Base-by-base conservation (phyloP, 37 sponge, comb jelly and placozoan species). In the Eunapius fragilis region DNA sequence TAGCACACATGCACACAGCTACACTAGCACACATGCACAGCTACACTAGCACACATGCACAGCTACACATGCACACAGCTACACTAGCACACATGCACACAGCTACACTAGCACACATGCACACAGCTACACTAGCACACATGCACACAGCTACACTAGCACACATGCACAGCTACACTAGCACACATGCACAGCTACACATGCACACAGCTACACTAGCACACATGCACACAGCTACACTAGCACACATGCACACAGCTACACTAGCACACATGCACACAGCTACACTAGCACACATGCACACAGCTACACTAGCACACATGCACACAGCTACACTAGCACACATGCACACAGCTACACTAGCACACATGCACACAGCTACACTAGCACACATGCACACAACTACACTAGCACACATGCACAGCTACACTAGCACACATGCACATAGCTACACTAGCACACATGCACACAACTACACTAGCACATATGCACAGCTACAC, bases 121-220 rank as follows among this genome's bases (percentile, higher is more conserved):
- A 84, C 67, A 49, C 84, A 84, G 73, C 72, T 76, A 84, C 72
- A 73, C 0, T 32, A 97, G 96, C 86, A 97, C 36, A 78, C 47
- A 37, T 37, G 48, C 79, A 78, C 79, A 78, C 78, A 78, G 19
- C 47, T 67, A 47, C 27, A 47, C 67, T 48, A 33, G 17, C 58
- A 58, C 58, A 58, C 17, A 58, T 19, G 14, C 58, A 58, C 58
- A 58, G 7, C 6, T 37, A 73, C 74, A 74, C 74, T 37, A 50
- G 41, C 84, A 83, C 74, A 41, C 27, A n/a, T 75, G 68, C 74
- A 75, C 69, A 67, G 49, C 27, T 67, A 74, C 26, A 35, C 27
- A 75, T 34, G 32, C 37, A 84, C 76, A 84, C 33, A 84, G 13
- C 74, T 33, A 84, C 76, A 74, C 33, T 26, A 37, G 35, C 19